Evolutionary conservation across 2,888 invertebrate genomes (phyloP).

Genomic region (Scotopteryx bipunctaria): DNA sequence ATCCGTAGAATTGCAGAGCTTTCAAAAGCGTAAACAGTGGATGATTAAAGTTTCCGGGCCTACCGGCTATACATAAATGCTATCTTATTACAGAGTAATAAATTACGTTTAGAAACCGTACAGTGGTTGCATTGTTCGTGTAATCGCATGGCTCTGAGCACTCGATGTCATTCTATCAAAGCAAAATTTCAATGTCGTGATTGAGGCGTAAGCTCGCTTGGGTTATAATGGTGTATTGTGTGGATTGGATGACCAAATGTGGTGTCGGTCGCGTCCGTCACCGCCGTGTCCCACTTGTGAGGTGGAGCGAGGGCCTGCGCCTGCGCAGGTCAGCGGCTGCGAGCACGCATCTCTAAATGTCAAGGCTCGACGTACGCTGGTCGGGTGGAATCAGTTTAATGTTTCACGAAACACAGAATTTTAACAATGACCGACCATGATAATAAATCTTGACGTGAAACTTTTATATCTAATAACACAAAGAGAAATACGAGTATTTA

Average conservation of each 20-base stretch:
- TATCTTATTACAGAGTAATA: conserved; percentile 34
- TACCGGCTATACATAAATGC: conserved; percentile 23
- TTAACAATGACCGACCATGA: too few species aligned
- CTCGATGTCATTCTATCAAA: conserved; percentile 67
- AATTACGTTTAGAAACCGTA: conserved; percentile 46
- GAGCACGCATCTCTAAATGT: conserved; percentile 65
- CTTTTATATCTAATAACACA: too few species aligned
- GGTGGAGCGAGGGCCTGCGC: conserved; percentile 45
- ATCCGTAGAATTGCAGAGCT: conserved; percentile 21
- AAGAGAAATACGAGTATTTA: too few species aligned
- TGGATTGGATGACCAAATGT: conserved; percentile 66
- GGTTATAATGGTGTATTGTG: conserved; percentile 71
- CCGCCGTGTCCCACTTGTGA: conserved; percentile 59
- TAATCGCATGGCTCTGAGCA: conserved; percentile 53
- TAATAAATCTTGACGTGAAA: conserved; percentile 41
- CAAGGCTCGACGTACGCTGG: conserved; percentile 54
- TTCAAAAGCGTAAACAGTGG: conserved; percentile 25
- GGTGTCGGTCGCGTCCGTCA: conserved; percentile 37
- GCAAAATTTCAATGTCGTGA: conserved; percentile 67
- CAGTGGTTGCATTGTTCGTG: conserved; percentile 56
- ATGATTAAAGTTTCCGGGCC: conserved; percentile 27
- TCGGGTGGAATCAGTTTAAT: conserved; percentile 43
- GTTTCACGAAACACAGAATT: conserved; percentile 16
- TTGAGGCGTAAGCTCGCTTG: conserved; percentile 54
- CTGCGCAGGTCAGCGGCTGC: conserved; percentile 63